These are phyloP conservation scores for Mugil cephalus DNA, from an alignment of 2,113 vertebrate species.

Conservation along the genomic window DNA sequence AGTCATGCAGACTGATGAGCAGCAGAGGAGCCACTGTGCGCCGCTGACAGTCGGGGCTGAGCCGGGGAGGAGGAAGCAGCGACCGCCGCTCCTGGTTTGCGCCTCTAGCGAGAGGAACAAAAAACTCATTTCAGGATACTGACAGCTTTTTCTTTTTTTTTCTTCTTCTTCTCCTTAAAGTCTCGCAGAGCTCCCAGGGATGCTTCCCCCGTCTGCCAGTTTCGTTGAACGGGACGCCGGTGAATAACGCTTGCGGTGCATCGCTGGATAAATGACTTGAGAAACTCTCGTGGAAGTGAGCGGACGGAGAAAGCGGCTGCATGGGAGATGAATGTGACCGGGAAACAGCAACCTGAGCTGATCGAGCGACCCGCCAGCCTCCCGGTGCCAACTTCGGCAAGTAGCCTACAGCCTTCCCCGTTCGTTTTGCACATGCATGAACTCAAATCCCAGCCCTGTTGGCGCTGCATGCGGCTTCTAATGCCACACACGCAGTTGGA, in stretches of 20 bases:
- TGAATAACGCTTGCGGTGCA: constrained; percentile 42
- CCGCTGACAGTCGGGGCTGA: constrained; percentile 38
- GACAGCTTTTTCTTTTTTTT: not conserved
- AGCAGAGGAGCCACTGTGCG: constrained; percentile 36
- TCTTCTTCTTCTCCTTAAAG: not conserved
- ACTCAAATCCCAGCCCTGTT: not conserved
- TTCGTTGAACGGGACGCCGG: constrained; percentile 41
- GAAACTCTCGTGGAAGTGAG: constrained; percentile 79
- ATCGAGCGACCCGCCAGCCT: constrained; percentile 88
- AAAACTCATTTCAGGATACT: not conserved
- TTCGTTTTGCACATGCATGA: rapidly evolving
- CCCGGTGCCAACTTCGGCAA: constrained; percentile 89
- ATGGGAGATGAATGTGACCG: constrained; percentile 91
- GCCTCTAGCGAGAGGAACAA: not conserved
- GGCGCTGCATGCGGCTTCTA: too few species aligned
- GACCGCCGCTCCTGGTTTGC: not conserved
- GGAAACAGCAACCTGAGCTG: constrained; percentile 85
- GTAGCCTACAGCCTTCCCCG: constrained; percentile 67
- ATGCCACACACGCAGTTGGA: not conserved
- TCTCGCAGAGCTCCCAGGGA: constrained; percentile 13
- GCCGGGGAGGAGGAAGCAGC: constrained; percentile 2
- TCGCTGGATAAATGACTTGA: constrained; percentile 80
- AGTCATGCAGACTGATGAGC: constrained; percentile 56
- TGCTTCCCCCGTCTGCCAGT: constrained; percentile 40
- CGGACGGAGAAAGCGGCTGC: constrained; percentile 76